Percentiles rank a stretch among this genome's conserved stretches.
Conservation (phyloP, 2,888 invertebrate species). For the Tortrix viridana region DNA sequence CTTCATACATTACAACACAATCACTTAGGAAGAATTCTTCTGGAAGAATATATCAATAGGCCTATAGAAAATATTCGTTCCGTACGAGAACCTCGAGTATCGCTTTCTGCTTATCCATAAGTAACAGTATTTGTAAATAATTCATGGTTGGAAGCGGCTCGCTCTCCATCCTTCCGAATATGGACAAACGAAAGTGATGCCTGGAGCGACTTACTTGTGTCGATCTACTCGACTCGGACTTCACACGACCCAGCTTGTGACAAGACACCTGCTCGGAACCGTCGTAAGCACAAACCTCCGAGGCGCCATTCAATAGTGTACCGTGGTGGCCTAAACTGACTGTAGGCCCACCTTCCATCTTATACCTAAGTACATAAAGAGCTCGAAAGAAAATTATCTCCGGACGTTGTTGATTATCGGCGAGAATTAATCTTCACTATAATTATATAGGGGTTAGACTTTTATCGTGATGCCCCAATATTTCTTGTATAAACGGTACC, state of each 20-base stretch:
- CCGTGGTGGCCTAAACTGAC: conserved; percentile 34
- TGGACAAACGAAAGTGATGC: conserved; percentile 36
- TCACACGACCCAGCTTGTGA: conserved; percentile 37
- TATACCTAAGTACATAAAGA: conserved; percentile 8
- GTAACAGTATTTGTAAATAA: conserved; percentile 54
- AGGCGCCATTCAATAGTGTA: conserved; percentile 20
- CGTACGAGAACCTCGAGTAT: conserved; percentile 50
- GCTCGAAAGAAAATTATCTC: conserved; percentile 14
- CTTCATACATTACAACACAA: conserved; percentile 74
- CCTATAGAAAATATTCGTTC: conserved; percentile 56
- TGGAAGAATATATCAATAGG: conserved; percentile 59
- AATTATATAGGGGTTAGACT: conserved; percentile 7
- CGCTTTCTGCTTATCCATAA: conserved; percentile 54
- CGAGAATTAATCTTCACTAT: conserved; percentile 3
- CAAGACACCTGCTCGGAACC: conserved; percentile 27
- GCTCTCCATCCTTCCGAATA: conserved; percentile 36
- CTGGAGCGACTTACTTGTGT: conserved; percentile 21
- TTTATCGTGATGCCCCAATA: conserved; percentile 26
- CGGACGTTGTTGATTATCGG: conserved; percentile 24
- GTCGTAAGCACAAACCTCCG: conserved; percentile 19
- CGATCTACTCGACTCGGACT: conserved; percentile 22
- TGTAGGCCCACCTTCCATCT: conserved; percentile 12
- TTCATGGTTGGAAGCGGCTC: conserved; percentile 46
- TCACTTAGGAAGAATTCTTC: conserved; percentile 62
- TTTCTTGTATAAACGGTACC: conserved; percentile 14